Base-by-base conservation (phyloP, 2,888 invertebrate genomes). In the Antitype chi region DNA sequence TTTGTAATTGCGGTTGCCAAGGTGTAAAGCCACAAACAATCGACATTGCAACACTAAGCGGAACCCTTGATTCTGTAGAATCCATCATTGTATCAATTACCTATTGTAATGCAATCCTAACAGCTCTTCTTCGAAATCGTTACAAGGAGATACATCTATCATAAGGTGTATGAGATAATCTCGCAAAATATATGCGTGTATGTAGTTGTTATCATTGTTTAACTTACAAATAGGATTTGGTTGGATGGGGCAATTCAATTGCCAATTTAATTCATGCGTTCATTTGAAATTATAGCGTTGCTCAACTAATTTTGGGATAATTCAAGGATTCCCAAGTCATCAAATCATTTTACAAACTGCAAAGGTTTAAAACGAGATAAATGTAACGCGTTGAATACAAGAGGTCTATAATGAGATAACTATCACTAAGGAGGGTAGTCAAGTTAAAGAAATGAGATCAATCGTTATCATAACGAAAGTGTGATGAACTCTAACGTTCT, bases 41-140 rank as follows among this genome's bases (percentile, higher is more conserved):
- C 73, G 84, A 76, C 76, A 71, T 88, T 86, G 81, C 80, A 82
- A 79, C 80, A 80, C 77, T 86, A 80, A 78, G 72, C 81, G 81
- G 81, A 88, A 91, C 87, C 85, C 74, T 83, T 89, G 88, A 91
- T 92, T 91, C 89, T 84, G 81, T 88, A 81, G 91, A 92, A 93
- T 90, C 88, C 81, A 70, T 23, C 81, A 80, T 90, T 90, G 89
- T 89, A 87, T 83, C 88, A 91, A 89, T 87, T 87, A 83, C 81
- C 89, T 87, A 89, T 90, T 90, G 91, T 91, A 91, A 88, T 86
- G 79, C 85, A 85, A 87, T 76, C 78, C 74, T 78, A 85, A 87
- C n/a, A n/a, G n/a, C 80, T 85, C 81, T 87, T 88, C 88, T 86
- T 80, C 70, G 87, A 86, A 88, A 83, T 80, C 70, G 76, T 81